Base-by-base conservation (phyloP, 2,113 vertebrate species). In the Phalacrocorax aristotelis region DNA sequence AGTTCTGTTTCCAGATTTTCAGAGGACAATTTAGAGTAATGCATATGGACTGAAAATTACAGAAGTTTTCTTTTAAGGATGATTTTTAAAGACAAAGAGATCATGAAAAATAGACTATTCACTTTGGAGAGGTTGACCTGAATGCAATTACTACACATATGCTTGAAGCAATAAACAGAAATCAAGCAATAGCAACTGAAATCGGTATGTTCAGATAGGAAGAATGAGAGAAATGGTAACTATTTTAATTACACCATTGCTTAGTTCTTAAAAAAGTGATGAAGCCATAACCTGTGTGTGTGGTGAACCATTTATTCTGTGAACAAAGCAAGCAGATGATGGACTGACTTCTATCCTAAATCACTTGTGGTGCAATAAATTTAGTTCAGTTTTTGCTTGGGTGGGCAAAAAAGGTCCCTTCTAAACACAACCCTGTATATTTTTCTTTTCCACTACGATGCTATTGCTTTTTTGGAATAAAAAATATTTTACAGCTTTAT, bases 11-110 rank as follows among this genome's bases (percentile, higher is more conserved):
- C 34, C 48, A 68, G 25, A 92, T 76, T 91, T 91, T 78, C n/a
- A 57, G 64, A 72, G 20, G 68, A 91, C 71, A 83, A 72, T 82
- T 91, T 93, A 32, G 52, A 34, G 42, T 69, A 93, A 83, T 80
- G 42, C 46, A 49, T 76, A 91, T 76, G 85, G 83, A 78, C 51
- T 92, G 88, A 88, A 96, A 92, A 96, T 52, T 42, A 36, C 25
- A 90, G 62, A 94, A 83, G 15, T 66, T 90, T 86, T 75, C 57
- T 66, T 94, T 82, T 76, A 70, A 83, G 44, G 42, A 54, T 58
- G 15, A 38, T 22, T 71, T 18, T 81, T 71, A 72, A 84, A 91
- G 48, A 75, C 34, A 89, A 65, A 66, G 61, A 36, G 15, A 64
- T 49, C 7, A 65, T 44, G 15, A 49, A 44, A 87, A 89, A 70